Base-by-base conservation (phyloP, 2,888 invertebrate genomes). In the Isotomurus palustris region DNA sequence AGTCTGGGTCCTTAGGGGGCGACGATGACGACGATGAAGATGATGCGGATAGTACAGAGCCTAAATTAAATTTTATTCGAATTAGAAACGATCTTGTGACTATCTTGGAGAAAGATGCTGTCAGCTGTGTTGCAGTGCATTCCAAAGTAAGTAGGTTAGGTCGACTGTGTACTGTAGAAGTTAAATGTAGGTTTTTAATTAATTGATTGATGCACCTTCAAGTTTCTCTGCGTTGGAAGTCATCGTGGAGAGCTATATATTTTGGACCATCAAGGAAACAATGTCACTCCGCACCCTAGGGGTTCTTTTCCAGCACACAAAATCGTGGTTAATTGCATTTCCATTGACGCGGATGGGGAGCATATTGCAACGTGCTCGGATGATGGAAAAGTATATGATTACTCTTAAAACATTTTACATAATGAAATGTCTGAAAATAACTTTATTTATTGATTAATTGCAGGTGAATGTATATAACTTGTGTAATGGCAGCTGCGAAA, bases 271-370 rank as follows among this genome's bases (percentile, higher is more conserved):
- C 87, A 90, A 73, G 96, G 95, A 0, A 91, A 95, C 75, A 83
- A 83, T 51, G 82, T 84, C 27, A 65, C 64, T 0, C 53, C 62
- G 1, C 52, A 54, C 43, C 56, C 68, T 0, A 64, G 60, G 21
- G 67, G 63, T 8, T 68, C 61, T 14, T 62, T 69, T 60, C 60
- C 66, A 21, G 67, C 69, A 19, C 69, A 82, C 51, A 85, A 85
- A 71, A 88, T 93, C 1, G 88, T 93, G 10, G 92, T 99, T 0
- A 95, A 96, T 77, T 89, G 88, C 73, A 91, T 99, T 67, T 91
- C 92, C 43, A 90, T 99, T 62, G 97, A 99, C 75, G 78, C 82
- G 24, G 88, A 87, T 72, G 97, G 95, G n/a, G 94, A 95, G 75
- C 90, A 87, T 74, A 84, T 97, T 25, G 93, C 91, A 0, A 89